Base-by-base conservation (phyloP, 2,888 invertebrate species). In the Chelonus formosanus region DNA sequence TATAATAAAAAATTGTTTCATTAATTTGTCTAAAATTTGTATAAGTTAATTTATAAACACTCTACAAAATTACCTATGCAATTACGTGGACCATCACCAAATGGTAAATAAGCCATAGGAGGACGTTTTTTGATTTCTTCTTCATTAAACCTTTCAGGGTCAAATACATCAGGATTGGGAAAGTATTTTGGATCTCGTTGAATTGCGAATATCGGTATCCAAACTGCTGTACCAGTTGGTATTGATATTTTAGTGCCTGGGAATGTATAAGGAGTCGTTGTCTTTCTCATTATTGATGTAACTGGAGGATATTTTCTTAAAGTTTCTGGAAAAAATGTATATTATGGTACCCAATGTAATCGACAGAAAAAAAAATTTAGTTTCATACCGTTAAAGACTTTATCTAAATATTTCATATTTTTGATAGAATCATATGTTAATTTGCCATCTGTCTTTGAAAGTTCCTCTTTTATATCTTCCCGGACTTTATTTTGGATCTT, bases 231-330 rank as follows among this genome's bases (percentile, higher is more conserved):
- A 4, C 62, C 65, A 36, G 48, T 45, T 31, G 68, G 73, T 53
- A 73, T 70, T 10, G 69, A 68, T 8, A 73, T 55, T 36, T 70
- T 66, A 4, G 66, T 64, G 4, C 61, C 72, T 3, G 54, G 35
- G 43, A 74, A 73, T 36, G 70, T 74, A 35, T 74, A 74, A 3
- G 70, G 63, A 34, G 73, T 62, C 1, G 71, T 71, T 10, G 85
- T 80, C 58, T 75, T 72, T 67, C 85, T 77, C 64, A 77, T 78
- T 5, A 85, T 68, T 5, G 75, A 50, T 3, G 78, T 69, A 1
- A 80, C 75, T 3, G 85, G 83, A 55, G 87, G 86, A 74, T 85
- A 85, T 57, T 84, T 81, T 34, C 86, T 76, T n/a, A 87, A 71
- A 0, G 86, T 84, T 74, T 87, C 86, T 85, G 72, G 8, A 32